Percentiles rank a stretch among this genome's conserved stretches.
Evolutionary conservation across 2,888 invertebrate species (phyloP).

Genomic region (Cyclophora albipunctata): DNA sequence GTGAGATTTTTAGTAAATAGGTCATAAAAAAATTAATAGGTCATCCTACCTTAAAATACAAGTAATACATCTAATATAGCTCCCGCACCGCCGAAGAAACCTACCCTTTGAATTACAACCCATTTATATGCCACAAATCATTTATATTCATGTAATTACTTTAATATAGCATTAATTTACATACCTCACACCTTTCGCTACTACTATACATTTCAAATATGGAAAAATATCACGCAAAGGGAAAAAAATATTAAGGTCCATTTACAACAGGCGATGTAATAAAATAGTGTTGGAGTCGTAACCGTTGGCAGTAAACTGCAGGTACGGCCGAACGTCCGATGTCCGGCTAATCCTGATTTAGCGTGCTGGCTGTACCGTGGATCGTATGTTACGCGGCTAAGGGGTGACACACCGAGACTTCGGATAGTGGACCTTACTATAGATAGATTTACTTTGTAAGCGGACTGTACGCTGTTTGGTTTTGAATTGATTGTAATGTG

Average conservation of each 20-base stretch:
- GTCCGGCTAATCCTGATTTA: constrained; percentile 72
- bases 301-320: constrained; percentile 54
- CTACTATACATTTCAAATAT: constrained; percentile 12
- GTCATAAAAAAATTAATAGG: no score
- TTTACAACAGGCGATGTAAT: constrained; percentile 49
- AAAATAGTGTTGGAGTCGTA: constrained; percentile 49
- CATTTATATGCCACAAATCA: not conserved
- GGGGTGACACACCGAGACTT: constrained; percentile 29
- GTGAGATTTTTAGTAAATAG: no score
- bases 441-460: no score
- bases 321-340: constrained; percentile 54
- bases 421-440: no score
- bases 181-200: constrained; percentile 12
- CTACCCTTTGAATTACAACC: no score
- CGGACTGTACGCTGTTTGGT: no score
- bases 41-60: no score
- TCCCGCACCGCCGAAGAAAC: no score
- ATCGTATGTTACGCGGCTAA: constrained; percentile 56
- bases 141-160: constrained; percentile 1
- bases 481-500: no score
- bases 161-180: constrained; percentile 7
- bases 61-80: no score
- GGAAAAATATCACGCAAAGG: constrained; percentile 15
- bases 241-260: constrained; percentile 15
- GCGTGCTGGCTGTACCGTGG: constrained; percentile 45